Base-by-base conservation (phyloP, 37 sponge, comb jelly and placozoan genomes). In the Spongilla lacustris region DNA sequence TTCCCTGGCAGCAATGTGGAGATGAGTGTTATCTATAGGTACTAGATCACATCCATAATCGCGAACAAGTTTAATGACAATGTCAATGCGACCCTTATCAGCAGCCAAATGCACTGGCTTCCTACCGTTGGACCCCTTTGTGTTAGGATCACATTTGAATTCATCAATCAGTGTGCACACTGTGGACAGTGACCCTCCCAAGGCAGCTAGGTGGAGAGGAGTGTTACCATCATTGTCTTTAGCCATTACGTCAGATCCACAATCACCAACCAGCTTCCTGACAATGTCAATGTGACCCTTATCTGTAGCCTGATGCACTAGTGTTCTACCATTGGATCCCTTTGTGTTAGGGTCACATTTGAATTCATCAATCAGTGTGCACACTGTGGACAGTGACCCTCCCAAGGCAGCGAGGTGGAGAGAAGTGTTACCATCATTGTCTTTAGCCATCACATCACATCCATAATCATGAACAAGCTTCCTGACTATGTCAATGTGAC, bases 121-220 rank as follows among this genome's bases (percentile, higher is more conserved):
- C 28, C 25, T 36, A 36, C 71, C 71, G 13, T 68, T 81, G 0
- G 5, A 26, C 21, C 67, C 32, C 14, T 26, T 66, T 13, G 23
- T 22, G 38, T 35, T 24, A 1, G 38, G 38, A 68, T 28, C 24
- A 81, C 71, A 68, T 33, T 36, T 25, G 2, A 68, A 69, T 24
- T 81, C 81, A 81, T 26, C 25, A 69, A 81, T 69, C 24, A 81
- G 36, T 33, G 36, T 22, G 21, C 25, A 12, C 23, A 81, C 81
- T 68, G 69, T 70, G 32, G 68, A 25, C 23, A 25, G 12, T 26
- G 33, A 38, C 25, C 77, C 77, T 37, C 36, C 36, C 77, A 35
- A 12, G 17, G 41, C 77, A 76, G 77, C 77, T 6, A 33, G 12
- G 36, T 76, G 41, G 41, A 76, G 77, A 38, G 77, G 77, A 35